Evolutionary conservation across 2,888 invertebrate genomes (phyloP).

Genomic region (Netelia virgata): DNA sequence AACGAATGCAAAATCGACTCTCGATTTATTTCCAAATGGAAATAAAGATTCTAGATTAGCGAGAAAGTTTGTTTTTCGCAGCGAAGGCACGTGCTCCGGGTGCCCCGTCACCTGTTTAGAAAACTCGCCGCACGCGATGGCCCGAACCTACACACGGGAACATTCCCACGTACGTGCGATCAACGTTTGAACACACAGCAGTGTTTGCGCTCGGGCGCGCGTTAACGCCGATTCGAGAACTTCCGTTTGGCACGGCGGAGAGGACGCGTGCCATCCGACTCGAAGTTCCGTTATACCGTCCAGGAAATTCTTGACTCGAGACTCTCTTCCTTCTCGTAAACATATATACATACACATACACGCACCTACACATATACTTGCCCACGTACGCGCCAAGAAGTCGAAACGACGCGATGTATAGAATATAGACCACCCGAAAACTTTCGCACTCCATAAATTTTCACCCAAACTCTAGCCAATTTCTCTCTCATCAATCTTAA

Average conservation of each 20-base stretch:
- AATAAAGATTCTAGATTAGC: conserved; percentile 30
- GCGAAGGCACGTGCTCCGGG: conserved; percentile 42
- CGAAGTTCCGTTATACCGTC: conserved; percentile 59
- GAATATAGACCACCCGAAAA: conserved; percentile 41
- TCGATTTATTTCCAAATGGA: conserved; percentile 14
- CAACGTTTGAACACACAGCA: conserved; percentile 34
- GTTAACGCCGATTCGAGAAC: conserved; percentile 65
- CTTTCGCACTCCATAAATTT: conserved; percentile 65
- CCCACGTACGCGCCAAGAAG: conserved; percentile 1
- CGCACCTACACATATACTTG: conserved; percentile 3
- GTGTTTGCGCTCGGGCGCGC: conserved; percentile 56
- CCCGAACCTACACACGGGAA: conserved; percentile 33
- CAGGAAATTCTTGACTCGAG: conserved; percentile 63
- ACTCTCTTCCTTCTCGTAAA: conserved; percentile 62
- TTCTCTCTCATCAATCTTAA: conserved; percentile 64
- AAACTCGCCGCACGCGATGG: conserved; percentile 45
- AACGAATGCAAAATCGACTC: conserved; percentile 1
- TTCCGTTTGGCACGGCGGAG: conserved; percentile 65
- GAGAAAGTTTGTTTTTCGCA: conserved; percentile 56
- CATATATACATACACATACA: conserved; percentile 30
- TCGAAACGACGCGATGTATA: conserved; percentile 33
- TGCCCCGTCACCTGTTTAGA: conserved; percentile 57
- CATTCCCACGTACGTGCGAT: conserved; percentile 66
- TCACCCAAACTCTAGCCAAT: conserved; percentile 57
- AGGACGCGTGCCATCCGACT: conserved; percentile 62